Conservation (phyloP, 2,797 vertebrate genomes). For the Aphelocoma californica region DNA sequence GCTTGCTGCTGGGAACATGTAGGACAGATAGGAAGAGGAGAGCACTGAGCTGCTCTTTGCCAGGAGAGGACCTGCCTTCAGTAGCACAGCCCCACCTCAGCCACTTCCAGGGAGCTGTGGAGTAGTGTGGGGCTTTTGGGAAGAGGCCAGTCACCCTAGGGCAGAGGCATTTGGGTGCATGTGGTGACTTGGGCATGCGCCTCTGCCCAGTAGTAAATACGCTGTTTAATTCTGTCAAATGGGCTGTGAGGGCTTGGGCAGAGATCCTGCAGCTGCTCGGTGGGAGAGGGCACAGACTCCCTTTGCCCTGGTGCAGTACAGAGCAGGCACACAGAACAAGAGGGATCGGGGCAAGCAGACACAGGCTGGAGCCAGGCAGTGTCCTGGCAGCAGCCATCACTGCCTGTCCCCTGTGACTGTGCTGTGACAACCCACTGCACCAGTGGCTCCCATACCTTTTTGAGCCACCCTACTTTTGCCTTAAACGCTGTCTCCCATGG, state of each 20-base stretch:
- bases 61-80: not conserved
- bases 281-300: not conserved
- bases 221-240: not conserved
- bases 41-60: not conserved
- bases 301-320: not conserved
- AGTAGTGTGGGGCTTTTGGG: not conserved
- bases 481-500: not conserved
- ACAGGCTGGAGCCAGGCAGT: not conserved
- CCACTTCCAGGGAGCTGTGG: not conserved
- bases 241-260: not conserved
- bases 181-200: fast-evolving
- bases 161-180: not conserved
- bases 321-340: fast-evolving
- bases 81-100: not conserved
- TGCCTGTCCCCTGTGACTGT: not conserved
- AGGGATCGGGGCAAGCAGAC: not conserved
- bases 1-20: not conserved
- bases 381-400: not conserved
- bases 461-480: not conserved
- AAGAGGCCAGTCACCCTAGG: fast-evolving
- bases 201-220: not conserved
- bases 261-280: not conserved
- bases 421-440: not conserved
- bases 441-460: fast-evolving
- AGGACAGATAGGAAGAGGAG: not conserved